phyloP scores from a whole-genome alignment of 2,888 invertebrate species.

The Epinotia demarniana region DNA sequence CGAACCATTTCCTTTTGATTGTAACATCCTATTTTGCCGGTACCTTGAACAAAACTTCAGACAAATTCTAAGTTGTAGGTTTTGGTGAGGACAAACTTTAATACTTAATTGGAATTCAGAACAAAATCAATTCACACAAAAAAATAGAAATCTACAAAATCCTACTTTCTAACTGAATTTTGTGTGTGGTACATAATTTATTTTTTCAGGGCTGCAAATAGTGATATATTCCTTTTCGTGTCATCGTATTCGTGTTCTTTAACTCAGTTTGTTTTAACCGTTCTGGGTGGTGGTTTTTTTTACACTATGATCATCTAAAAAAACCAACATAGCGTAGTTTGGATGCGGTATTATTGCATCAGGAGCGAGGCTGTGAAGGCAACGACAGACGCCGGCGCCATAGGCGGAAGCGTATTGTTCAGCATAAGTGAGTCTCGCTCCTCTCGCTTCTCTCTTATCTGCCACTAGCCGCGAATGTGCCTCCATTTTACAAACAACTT shows the following conservation, averaged over 20 bases:
- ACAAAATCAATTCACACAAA: background rate
- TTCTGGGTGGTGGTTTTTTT: background rate
- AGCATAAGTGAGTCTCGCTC: slow-evolving; percentile 40
- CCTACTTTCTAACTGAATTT: too few species aligned
- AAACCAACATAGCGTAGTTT: background rate
- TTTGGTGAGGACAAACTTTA: slow-evolving; percentile 12
- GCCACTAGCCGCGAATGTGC: slow-evolving; percentile 52
- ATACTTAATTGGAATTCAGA: slow-evolving; percentile 7
- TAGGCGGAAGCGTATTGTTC: slow-evolving; percentile 70
- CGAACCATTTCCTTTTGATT: slow-evolving; percentile 36
- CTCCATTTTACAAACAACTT: slow-evolving; percentile 24
- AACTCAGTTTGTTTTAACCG: too few species aligned
- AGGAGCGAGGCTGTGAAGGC: slow-evolving; percentile 18
- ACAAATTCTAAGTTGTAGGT: slow-evolving; percentile 5
- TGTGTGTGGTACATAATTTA: too few species aligned
- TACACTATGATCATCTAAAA: background rate
- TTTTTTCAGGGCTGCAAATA: too few species aligned
- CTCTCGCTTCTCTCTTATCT: slow-evolving; percentile 55
- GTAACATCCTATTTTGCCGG: slow-evolving; percentile 14
- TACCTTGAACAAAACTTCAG: slow-evolving; percentile 25
- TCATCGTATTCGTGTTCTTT: too few species aligned
- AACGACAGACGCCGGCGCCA: slow-evolving; percentile 57
- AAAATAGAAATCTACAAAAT: background rate
- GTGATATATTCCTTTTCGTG: too few species aligned
- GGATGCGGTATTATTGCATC: slow-evolving; percentile 8